Evolutionary conservation across 2,797 vertebrate genomes (phyloP).

Genomic region (Dendrocincla fuliginosa): DNA sequence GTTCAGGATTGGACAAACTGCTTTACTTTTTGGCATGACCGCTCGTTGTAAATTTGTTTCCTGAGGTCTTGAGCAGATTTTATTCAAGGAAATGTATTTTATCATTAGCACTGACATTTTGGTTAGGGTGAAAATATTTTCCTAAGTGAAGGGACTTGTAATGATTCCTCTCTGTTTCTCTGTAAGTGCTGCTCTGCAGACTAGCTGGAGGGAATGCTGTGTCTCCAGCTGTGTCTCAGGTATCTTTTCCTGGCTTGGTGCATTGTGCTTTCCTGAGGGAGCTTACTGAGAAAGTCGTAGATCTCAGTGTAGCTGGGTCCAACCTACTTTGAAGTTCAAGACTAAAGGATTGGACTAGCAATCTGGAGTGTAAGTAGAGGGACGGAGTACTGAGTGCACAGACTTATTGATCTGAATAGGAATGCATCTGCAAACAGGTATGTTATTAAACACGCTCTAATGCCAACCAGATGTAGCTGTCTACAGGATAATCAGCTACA

Average conservation of each 20-base stretch:
- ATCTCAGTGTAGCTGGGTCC: neutral
- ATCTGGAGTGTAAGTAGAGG: neutral
- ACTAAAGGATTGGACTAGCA: conserved; percentile 1
- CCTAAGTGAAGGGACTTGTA: neutral
- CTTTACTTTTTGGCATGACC: neutral
- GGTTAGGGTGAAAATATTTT: conserved; percentile 10
- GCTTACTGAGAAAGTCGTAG: accelerated
- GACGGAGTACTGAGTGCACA: neutral
- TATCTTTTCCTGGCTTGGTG: neutral
- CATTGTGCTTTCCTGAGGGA: neutral
- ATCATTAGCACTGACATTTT: neutral
- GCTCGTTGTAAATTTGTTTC: neutral
- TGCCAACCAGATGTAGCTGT: conserved; percentile 41
- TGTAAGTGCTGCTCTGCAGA: neutral
- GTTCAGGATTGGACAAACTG: neutral
- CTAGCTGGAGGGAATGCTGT: neutral
- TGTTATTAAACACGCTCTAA: neutral
- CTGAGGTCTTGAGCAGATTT: neutral
- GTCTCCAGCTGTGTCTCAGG: neutral
- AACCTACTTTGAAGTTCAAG: conserved; percentile 5
- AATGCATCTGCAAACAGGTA: conserved; percentile 40
- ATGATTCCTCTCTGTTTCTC: neutral
- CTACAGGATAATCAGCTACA: conserved; percentile 31
- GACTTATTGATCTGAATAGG: conserved; percentile 18
- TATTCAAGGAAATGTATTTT: neutral